Base-by-base conservation (phyloP, 1,140 invertebrate species). In the Bombus difficillimus region DNA sequence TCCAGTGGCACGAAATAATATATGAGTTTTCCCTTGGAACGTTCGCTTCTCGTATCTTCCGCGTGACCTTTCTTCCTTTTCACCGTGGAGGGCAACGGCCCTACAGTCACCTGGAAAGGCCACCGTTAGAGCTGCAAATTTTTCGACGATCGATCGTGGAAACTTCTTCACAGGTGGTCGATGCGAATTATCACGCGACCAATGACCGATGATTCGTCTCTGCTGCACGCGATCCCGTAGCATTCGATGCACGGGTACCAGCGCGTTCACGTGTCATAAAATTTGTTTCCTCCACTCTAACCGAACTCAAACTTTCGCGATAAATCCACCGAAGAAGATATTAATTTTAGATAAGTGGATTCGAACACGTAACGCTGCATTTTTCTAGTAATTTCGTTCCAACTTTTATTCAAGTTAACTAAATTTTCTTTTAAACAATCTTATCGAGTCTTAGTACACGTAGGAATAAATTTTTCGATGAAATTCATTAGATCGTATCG, bases 111-210 rank as follows among this genome's bases (percentile, higher is more conserved):
- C 62, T 62, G 79, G 76, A 76, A 74, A 77, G 77, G 81, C 79
- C 81, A 72, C 75, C 80, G 72, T 77, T 64, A 72, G 78, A 81
- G 64, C 78, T 75, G 85, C 47, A 32, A 81, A 87, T 90, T 90
- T 90, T 90, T 90, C 85, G 88, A 87, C 85, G 73, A 90, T 90
- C 89, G 89, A 90, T 87, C 88, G 85, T 81, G 88, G 85, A 89
- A 90, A 89, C 89, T 82, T 84, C 85, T 83, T 77, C 85, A 79
- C 83, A 83, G 88, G 88, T 90, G 89, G 86, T 79, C 88, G 85
- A 83, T 78, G 85, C 71, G 88, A 90, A 90, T 89, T 87, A 90
- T 89, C 85, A 85, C 85, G 88, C 85, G 81, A 84, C 81, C 79
- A 81, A 73, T 85, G 87, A 86, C 83, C 83, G 74, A 68, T 47